Evolutionary conservation across 1,140 invertebrate genomes (phyloP).

Genomic region (Cydia amplana): DNA sequence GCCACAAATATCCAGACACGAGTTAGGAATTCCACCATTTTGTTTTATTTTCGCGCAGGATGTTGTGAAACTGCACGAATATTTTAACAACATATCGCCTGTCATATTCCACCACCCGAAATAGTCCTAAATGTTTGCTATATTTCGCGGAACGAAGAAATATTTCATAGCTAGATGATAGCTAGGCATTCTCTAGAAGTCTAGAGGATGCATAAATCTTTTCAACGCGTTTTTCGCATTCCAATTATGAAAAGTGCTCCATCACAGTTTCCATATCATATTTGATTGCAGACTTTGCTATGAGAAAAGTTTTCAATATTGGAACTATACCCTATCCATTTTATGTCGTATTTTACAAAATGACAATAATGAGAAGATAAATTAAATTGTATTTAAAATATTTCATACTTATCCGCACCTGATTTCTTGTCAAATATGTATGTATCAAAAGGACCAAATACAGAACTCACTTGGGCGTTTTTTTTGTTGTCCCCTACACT

Average conservation of each 20-base stretch:
- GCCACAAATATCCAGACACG: not conserved
- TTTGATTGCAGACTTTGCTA: no score
- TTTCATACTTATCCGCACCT: no score
- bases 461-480: no score
- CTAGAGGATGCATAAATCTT: not conserved
- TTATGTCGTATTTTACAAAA: no score
- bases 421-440: no score
- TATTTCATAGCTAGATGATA: no score
- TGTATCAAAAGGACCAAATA: no score
- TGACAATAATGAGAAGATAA: no score
- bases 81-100: slow-evolving; percentile 23
- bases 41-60: slow-evolving; percentile 28
- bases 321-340: no score
- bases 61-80: slow-evolving; percentile 7
- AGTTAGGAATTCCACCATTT: not conserved
- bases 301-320: no score
- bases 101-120: slow-evolving; percentile 9
- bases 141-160: not conserved
- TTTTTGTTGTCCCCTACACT: no score
- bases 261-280: not conserved
- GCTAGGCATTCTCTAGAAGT: not conserved
- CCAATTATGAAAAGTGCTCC: not conserved
- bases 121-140: not conserved
- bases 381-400: no score
- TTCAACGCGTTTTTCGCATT: not conserved